phyloP scores from a whole-genome alignment of 2,113 vertebrate species.

The Caranx melampygus region DNA sequence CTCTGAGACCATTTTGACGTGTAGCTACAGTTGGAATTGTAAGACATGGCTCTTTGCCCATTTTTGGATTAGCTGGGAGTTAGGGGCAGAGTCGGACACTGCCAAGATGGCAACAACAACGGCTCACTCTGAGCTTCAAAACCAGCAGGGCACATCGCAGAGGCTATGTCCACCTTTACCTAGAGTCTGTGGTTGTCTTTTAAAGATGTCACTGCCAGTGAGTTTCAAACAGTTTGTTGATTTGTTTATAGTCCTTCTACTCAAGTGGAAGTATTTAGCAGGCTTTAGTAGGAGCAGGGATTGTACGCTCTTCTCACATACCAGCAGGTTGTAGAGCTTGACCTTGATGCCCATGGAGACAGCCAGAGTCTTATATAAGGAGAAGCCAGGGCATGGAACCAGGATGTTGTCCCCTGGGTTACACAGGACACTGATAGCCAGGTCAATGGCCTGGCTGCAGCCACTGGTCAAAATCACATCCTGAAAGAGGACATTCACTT shows the following conservation, averaged over 20 bases:
- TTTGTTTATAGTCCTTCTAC: background rate
- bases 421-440: slow-evolving; percentile 92
- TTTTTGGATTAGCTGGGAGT: no score
- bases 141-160: no score
- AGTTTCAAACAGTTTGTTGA: background rate
- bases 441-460: slow-evolving; percentile 97
- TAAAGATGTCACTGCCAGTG: no score
- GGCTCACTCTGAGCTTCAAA: no score
- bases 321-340: slow-evolving; percentile 94
- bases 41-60: no score
- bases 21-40: no score
- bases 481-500: slow-evolving; percentile 71
- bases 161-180: no score
- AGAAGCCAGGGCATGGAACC: slow-evolving; percentile 93
- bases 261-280: background rate
- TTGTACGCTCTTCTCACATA: slow-evolving; percentile 63
- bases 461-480: slow-evolving; percentile 96
- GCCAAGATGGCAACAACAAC: no score
- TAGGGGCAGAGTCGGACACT: no score
- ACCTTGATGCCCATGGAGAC: slow-evolving; percentile 94
- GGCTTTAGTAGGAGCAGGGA: no score
- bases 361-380: slow-evolving; percentile 95
- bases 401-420: slow-evolving; percentile 97
- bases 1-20: no score
- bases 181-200: no score